Evolutionary conservation across 2,888 invertebrate species (phyloP).

Genomic region (Nemurella pictetii): DNA sequence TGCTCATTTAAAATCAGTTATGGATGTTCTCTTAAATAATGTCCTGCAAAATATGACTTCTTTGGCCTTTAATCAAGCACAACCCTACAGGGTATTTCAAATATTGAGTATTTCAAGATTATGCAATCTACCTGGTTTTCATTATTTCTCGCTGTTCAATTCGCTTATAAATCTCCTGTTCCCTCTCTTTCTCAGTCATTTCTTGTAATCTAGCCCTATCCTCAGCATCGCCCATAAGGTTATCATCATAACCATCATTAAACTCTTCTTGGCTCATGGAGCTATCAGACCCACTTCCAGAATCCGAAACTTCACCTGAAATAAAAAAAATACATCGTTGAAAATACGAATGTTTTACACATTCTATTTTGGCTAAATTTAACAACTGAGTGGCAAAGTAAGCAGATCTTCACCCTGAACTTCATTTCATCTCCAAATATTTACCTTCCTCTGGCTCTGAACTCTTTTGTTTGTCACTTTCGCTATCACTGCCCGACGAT

Average conservation of each 20-base stretch:
- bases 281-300: slow-evolving; percentile 63
- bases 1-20: not conserved
- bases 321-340: too few relatives aligned
- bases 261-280: slow-evolving; percentile 82
- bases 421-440: not conserved
- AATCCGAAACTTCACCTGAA: slow-evolving; percentile 85
- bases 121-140: slow-evolving; percentile 70
- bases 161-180: slow-evolving; percentile 95
- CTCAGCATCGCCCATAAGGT: slow-evolving; percentile 95
- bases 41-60: not conserved
- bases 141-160: slow-evolving; percentile 93
- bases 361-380: not conserved
- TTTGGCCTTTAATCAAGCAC: not conserved
- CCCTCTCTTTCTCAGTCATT: slow-evolving; percentile 95
- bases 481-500: slow-evolving; percentile 52
- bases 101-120: not conserved
- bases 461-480: slow-evolving; percentile 56
- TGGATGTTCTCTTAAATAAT: not conserved
- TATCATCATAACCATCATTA: slow-evolving; percentile 95
- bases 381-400: not conserved
- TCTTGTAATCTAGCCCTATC: slow-evolving; percentile 87
- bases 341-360: not conserved
- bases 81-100: not conserved
- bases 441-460: slow-evolving; percentile 83
- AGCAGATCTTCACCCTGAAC: not conserved